Percentiles rank a stretch among this genome's conserved stretches.
Conservation (phyloP, 1,140 invertebrate genomes). For the Pogonognathellus flavescens region DNA sequence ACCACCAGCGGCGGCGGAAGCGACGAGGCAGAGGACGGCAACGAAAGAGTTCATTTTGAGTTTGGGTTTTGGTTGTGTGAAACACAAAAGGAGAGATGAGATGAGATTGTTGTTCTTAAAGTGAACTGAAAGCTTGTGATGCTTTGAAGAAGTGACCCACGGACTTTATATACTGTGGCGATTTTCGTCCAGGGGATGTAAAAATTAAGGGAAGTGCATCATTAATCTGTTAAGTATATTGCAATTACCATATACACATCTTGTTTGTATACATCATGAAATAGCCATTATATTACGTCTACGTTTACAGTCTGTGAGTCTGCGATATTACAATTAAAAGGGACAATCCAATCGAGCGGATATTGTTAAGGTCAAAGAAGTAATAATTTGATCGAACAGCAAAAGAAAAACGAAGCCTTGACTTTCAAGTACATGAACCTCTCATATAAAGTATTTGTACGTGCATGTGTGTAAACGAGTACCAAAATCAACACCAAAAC, state of each 20-base stretch:
- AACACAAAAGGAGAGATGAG: conserved; percentile 24
- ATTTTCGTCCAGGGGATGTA: neutral
- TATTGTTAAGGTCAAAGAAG: conserved; percentile 5
- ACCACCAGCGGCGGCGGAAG: conserved; percentile 36
- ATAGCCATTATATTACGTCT: neutral
- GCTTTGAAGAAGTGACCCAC: neutral
- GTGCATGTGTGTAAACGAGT: neutral
- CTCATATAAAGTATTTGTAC: neutral
- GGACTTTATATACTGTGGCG: neutral
- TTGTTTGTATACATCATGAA: neutral
- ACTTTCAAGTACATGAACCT: conserved; percentile 25
- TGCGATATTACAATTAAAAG: conserved; percentile 9
- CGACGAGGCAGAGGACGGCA: conserved; percentile 25
- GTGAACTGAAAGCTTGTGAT: conserved; percentile 28
- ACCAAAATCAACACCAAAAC: too few species aligned
- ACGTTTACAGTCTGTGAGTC: neutral
- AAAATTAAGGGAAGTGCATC: conserved; percentile 5
- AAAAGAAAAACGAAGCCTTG: conserved; percentile 9
- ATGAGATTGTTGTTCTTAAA: conserved; percentile 23
- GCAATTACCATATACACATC: too few species aligned
- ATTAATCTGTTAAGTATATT: neutral
- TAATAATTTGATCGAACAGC: conserved; percentile 26
- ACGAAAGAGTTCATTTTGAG: conserved; percentile 31
- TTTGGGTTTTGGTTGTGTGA: neutral
- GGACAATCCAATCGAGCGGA: conserved; percentile 23